These are phyloP conservation scores for Phrynocephalus forsythii DNA, from an alignment of 2,797 vertebrate genomes.

Conservation along the genomic window DNA sequence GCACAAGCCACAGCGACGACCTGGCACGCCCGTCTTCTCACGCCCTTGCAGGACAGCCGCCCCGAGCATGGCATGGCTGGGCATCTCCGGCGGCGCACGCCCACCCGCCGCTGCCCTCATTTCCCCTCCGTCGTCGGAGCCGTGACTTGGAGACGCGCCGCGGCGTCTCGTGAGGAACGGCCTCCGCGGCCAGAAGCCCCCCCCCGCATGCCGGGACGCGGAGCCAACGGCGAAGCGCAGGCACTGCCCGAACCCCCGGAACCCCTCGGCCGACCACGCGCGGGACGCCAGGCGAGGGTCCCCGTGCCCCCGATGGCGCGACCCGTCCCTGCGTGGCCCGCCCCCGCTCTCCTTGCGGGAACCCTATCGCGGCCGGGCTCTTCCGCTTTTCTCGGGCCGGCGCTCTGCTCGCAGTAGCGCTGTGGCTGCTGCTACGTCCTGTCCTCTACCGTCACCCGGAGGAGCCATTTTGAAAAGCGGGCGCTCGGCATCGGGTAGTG, in stretches of 20 bases:
- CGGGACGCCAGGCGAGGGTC: too few relatives aligned
- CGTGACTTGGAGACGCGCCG: neutral
- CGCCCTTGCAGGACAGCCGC: neutral
- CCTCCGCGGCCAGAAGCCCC: neutral
- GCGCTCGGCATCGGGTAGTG: neutral
- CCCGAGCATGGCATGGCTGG: too few relatives aligned
- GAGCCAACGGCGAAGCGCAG: neutral
- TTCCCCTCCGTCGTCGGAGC: neutral
- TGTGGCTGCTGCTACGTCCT: too few relatives aligned
- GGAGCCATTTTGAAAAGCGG: constrained; percentile 32
- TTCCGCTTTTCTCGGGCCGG: neutral
- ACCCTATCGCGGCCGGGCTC: too few relatives aligned
- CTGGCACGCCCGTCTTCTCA: neutral
- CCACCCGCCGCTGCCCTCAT: neutral
- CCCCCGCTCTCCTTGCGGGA: neutral
- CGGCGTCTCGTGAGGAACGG: neutral
- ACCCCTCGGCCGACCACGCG: too few relatives aligned
- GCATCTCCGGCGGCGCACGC: neutral
- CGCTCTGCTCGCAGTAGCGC: neutral
- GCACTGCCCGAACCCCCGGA: neutral
- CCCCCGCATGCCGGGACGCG: neutral
- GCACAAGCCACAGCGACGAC: neutral
- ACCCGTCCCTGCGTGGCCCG: neutral
- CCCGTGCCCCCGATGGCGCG: too few relatives aligned
- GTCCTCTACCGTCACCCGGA: neutral